phyloP scores from a whole-genome alignment of 2,113 vertebrate genomes.

The Colius striatus region DNA sequence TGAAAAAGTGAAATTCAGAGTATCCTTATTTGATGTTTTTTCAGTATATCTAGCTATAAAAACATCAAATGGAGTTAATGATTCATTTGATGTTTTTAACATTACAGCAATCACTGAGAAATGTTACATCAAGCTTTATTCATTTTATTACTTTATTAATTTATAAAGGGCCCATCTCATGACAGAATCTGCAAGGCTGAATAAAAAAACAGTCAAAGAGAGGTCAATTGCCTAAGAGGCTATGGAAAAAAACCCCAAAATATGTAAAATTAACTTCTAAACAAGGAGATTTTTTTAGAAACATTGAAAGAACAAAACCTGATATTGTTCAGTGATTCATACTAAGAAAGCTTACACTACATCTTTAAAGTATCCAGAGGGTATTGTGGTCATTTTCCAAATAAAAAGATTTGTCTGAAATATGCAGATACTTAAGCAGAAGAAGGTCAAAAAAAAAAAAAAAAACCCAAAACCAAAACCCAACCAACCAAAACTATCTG shows the following conservation, averaged over 20 bases:
- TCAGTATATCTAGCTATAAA: constrained; percentile 42
- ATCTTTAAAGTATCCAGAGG: background rate
- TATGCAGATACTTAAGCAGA: background rate
- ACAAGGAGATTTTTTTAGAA: background rate
- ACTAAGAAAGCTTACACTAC: background rate
- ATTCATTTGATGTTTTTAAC: constrained; percentile 61
- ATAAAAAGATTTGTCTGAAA: background rate
- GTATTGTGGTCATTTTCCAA: background rate
- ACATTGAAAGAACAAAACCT: background rate
- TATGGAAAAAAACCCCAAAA: background rate
- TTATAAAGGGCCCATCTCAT: background rate
- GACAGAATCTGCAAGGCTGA: background rate
- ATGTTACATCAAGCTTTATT: constrained; percentile 32
- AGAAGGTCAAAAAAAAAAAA: background rate
- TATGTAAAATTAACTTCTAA: background rate
- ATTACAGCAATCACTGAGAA: constrained; percentile 39
- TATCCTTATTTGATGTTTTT: constrained; percentile 44
- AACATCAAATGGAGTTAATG: constrained; percentile 54
- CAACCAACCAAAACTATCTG: background rate
- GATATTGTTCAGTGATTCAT: background rate
- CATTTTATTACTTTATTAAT: constrained; percentile 50
- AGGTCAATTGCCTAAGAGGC: background rate
- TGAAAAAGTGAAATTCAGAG: constrained; percentile 38
- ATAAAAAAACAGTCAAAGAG: background rate
- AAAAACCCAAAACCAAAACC: too few relatives aligned